Evolutionary conservation across 2,888 invertebrate species (phyloP).

Genomic region (Leucozona laternaria): DNA sequence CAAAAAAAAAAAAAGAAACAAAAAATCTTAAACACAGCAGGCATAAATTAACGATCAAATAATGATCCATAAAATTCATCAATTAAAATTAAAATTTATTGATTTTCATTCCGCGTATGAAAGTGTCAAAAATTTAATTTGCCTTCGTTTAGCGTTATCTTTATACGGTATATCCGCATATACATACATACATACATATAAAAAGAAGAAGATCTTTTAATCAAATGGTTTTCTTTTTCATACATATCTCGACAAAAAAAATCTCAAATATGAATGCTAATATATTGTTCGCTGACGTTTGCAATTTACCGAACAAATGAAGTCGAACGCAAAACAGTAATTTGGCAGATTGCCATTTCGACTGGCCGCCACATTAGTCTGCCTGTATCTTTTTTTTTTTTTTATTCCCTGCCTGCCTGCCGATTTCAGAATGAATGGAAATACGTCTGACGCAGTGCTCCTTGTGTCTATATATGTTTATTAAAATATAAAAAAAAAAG

Average conservation of each 20-base stretch:
- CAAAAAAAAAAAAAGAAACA: background rate
- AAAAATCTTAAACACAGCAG: background rate
- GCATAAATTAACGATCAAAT: slow-evolving; percentile 10
- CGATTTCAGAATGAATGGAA: slow-evolving; percentile 29
- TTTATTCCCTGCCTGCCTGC: background rate
- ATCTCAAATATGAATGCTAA: slow-evolving; percentile 35
- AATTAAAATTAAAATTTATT: slow-evolving; percentile 39
- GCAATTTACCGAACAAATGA: slow-evolving; percentile 58
- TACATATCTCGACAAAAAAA: slow-evolving; percentile 14
- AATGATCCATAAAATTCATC: slow-evolving; percentile 40
- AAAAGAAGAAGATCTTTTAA: slow-evolving; percentile 24
- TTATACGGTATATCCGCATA: background rate
- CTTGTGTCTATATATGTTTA: slow-evolving; percentile 28
- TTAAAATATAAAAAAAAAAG: slow-evolving; percentile 44
- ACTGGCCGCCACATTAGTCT: slow-evolving; percentile 50
- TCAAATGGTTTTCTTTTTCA: slow-evolving; percentile 12
- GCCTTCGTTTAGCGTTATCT: slow-evolving; percentile 30
- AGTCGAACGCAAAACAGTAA: slow-evolving; percentile 53
- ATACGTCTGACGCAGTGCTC: slow-evolving; percentile 35
- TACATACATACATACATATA: background rate
- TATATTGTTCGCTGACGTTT: slow-evolving; percentile 57
- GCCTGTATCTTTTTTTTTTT: background rate
- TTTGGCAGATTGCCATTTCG: slow-evolving; percentile 61
- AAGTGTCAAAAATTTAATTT: slow-evolving; percentile 33
- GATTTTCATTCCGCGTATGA: slow-evolving; percentile 15